Conservation (phyloP, 2,888 invertebrate genomes). For the Euzetes globulus region DNA sequence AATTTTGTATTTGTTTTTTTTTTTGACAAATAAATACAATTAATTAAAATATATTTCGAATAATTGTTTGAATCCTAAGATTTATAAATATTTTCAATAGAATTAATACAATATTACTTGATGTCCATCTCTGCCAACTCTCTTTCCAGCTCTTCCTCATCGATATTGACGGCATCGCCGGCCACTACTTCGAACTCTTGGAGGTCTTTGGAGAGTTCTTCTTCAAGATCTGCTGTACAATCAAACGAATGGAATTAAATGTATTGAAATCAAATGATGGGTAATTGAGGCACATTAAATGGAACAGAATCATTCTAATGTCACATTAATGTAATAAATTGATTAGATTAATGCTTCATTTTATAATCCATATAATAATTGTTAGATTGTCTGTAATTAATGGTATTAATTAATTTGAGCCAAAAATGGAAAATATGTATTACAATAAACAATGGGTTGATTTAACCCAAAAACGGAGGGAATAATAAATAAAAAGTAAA, state of each 20-base stretch:
- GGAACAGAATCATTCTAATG: too few relatives aligned
- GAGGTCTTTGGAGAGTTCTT: constrained; percentile 86
- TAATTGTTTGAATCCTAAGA: background rate
- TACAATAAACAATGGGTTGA: background rate
- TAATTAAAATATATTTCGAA: background rate
- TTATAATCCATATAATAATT: background rate
- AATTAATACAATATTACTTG: constrained; percentile 28
- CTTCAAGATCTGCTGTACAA: constrained; percentile 60
- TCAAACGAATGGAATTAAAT: background rate
- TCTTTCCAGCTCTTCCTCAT: constrained; percentile 58
- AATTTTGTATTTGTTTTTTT: background rate
- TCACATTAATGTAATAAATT: too few relatives aligned
- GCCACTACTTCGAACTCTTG: constrained; percentile 87
- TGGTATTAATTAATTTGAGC: background rate
- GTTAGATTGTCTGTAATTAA: background rate
- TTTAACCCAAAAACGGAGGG: background rate
- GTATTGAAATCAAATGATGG: constrained; percentile 44
- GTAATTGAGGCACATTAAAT: constrained; percentile 43
- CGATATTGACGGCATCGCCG: constrained; percentile 45
- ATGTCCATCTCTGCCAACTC: constrained; percentile 59
- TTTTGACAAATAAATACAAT: background rate
- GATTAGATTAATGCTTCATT: background rate
- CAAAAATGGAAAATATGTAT: background rate
- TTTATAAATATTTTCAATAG: background rate
- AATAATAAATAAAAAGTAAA: background rate